Base-by-base conservation (phyloP, 2,113 vertebrate genomes). In the Gorilla gorilla region DNA sequence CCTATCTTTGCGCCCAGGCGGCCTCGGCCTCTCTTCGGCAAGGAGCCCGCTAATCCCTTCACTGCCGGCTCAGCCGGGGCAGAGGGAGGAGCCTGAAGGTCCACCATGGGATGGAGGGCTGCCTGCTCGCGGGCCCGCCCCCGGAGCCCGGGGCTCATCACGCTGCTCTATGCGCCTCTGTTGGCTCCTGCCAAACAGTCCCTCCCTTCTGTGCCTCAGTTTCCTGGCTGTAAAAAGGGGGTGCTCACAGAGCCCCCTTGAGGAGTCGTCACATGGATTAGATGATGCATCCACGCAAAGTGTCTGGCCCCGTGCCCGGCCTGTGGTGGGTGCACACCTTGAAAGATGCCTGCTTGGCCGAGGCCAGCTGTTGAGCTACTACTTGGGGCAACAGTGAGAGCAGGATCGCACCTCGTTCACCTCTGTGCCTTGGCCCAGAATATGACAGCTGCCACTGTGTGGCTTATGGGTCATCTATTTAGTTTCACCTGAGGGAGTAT, bases 111-210 rank as follows among this genome's bases (percentile, higher is more conserved):
- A 0, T 3, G 8, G 75, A 52, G 3, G 3, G 48, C 27, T 35
- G 50, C 82, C 59, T n/a, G 7, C 13, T 32, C 12, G n/a, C n/a
- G 17, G 43, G 38, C 27, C 3, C 3, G 0, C 35, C 4, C n/a
- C 5, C 13, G 2, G 75, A 22, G 17, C 8, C 22, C 10, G 25
- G 73, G 27, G 27, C 75, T 55, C 0, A 22, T 48, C 43, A 18
- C 14, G 4, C 23, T 23, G 20, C 48, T n/a, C 48, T 23, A 32
- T 22, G 30, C 16, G 6, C n/a, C 20, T 64, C 23, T 87, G 70
- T 18, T 3, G n/a, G 12, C 73, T 82, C 85, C 59, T 32, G 57
- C 87, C 48, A 68, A 12, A 40, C 22, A 35, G 40, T 16, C 9
- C 27, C 23, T 50, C 35, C 27, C 52, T n/a, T 40, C 30, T 20